Evolutionary conservation across 2,113 vertebrate genomes (phyloP), one percentile per base, ranked within the genome.

Genomic region (Diadophis punctatus): DNA sequence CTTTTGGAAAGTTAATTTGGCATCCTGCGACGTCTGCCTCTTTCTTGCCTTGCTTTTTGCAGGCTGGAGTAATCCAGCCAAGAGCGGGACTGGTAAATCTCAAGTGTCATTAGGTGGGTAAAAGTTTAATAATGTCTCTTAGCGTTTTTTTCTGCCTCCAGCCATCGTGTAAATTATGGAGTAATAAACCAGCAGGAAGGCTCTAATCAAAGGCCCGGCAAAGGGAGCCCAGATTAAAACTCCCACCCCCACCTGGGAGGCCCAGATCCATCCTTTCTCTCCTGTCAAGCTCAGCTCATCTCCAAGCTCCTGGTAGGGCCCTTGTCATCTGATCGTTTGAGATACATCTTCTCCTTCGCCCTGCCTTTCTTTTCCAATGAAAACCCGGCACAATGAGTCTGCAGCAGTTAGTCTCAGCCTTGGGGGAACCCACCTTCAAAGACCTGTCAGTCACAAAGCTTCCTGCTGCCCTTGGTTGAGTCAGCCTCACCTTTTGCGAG

Each of bases 91-190:
- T 4, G 4, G 52, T 23, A 60, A 92, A 93, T 48, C 55, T 85
- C 91, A 89, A 87, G 93, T 2, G 60, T 85, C 3, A 1, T 86
- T 1, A 22, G 3, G 2, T 1, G 16, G 52, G 68, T 88, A 30
- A 58, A 68, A 93, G 92, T 88, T 92, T 84, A 93, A 88, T 84
- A 90, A 85, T 20, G 91, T 27, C 90, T 91, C 86, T 48, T n/a
- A 3, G 30, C 5, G 39, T n/a, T 63, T 90, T 92, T 53, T 86
- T 53, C 53, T 80, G 93, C 87, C 89, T 46, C n/a, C 60, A 89
- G 87, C 94, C 84, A n/a, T 0, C 92, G 49, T 46, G 56, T 94
- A 87, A 94, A 88, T 90, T 5, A 63, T 49, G 49, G 53, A 93
- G 91, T 91, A 34, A 43, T 85, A 94, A 93, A 58, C 49, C 85